Evolutionary conservation across 2,113 vertebrate species (phyloP).

Genomic region (Nothocercus nigrocapillus): DNA sequence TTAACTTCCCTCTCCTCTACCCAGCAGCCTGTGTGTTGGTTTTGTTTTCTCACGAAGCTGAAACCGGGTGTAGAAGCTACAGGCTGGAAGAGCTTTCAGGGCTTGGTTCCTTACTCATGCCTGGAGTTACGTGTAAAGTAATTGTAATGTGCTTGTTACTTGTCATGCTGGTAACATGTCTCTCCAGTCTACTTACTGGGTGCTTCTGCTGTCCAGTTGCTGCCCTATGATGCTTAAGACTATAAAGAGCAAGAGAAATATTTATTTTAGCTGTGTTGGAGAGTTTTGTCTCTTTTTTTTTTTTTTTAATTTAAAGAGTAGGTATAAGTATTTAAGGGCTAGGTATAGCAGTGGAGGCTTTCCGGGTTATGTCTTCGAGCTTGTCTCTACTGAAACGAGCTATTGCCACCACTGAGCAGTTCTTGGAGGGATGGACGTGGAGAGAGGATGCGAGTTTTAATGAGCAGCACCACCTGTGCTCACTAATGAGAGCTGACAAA

Average conservation of each 20-base stretch:
- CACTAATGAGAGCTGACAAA: conserved; percentile 23
- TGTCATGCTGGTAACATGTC: neutral
- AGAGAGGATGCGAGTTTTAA: neutral
- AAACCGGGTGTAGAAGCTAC: neutral
- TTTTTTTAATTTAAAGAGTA: neutral
- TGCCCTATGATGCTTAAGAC: neutral
- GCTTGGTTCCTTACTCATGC: neutral
- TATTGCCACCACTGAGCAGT: neutral
- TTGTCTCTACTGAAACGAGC: neutral
- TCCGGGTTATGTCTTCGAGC: neutral
- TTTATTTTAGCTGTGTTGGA: neutral
- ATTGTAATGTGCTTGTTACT: no score
- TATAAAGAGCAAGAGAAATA: neutral
- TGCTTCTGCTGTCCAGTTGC: neutral
- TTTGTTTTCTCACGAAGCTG: conserved; percentile 28
- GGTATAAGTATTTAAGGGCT: neutral
- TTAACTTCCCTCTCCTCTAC: neutral
- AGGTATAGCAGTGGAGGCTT: neutral
- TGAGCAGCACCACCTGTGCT: neutral
- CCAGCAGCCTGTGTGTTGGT: neutral
- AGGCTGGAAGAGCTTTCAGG: neutral
- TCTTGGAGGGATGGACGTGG: neutral
- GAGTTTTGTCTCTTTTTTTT: neutral
- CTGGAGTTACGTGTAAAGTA: neutral
- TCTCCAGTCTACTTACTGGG: neutral